Evolutionary conservation across 1,140 invertebrate genomes (phyloP).

Genomic region (Lasaia peninsularis): DNA sequence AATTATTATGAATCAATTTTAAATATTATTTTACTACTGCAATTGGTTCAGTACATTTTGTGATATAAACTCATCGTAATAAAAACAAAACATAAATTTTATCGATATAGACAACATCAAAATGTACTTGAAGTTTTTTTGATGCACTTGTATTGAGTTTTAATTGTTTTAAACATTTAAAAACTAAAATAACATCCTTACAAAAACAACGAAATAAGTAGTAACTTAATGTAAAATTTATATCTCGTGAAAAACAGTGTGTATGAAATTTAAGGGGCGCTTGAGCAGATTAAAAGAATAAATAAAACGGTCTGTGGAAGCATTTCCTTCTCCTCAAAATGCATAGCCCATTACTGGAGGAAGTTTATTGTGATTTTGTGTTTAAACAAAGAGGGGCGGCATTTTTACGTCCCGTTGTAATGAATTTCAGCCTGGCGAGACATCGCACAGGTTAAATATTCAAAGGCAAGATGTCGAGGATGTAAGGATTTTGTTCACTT

Average conservation of each 20-base stretch:
- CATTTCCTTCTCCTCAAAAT: conserved; percentile 48
- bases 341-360: conserved; percentile 59
- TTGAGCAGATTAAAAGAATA: conserved; percentile 50
- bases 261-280: conserved; percentile 18
- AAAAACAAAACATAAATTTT: no score
- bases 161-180: no score
- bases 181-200: neutral
- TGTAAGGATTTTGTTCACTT: conserved; percentile 56
- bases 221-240: no score
- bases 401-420: conserved; percentile 57
- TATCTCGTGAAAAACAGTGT: neutral
- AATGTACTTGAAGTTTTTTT: no score
- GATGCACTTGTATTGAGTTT: no score
- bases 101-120: no score
- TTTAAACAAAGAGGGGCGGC: conserved; percentile 67
- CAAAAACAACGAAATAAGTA: neutral
- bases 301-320: conserved; percentile 34
- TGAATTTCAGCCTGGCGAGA: conserved; percentile 65
- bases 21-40: no score
- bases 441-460: conserved; percentile 58
- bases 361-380: conserved; percentile 69
- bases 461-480: conserved; percentile 47
- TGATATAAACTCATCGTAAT: no score
- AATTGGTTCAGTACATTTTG: no score
- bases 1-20: no score